Conservation (phyloP, 2,888 invertebrate species). For the Amblyteles armatorius region DNA sequence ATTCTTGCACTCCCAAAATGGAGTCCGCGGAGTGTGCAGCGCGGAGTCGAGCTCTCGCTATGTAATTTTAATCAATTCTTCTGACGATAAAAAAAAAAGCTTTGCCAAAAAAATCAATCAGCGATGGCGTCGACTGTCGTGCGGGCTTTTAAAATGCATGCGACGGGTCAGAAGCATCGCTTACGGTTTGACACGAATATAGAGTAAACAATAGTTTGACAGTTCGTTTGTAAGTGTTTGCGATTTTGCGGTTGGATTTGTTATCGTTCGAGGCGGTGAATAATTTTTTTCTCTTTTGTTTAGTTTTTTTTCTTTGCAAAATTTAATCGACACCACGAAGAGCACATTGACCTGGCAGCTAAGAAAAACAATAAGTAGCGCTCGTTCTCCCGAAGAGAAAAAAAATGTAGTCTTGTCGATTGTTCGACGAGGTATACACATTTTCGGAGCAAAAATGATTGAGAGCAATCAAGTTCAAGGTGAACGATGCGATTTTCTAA, state of each 20-base stretch:
- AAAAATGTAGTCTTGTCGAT: neutral
- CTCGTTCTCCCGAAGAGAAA: neutral
- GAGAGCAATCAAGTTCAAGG: conserved; percentile 37
- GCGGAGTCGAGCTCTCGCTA: conserved; percentile 47
- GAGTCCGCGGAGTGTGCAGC: conserved; percentile 56
- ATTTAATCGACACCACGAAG: neutral
- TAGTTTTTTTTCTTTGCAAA: neutral
- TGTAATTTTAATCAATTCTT: conserved; percentile 34
- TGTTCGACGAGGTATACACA: neutral
- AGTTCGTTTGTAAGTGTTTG: neutral
- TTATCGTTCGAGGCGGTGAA: conserved; percentile 3
- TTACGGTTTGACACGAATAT: neutral
- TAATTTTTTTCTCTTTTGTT: neutral
- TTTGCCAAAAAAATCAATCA: neutral
- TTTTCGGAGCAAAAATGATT: conserved; percentile 38
- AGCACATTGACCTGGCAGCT: neutral
- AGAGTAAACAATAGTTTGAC: conserved; percentile 20
- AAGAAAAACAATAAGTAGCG: neutral
- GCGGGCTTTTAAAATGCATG: neutral
- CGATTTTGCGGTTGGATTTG: conserved; percentile 3
- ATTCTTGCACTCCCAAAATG: conserved; percentile 65
- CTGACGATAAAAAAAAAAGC: conserved; percentile 9
- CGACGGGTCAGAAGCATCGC: neutral
- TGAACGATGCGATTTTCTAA: conserved; percentile 39
- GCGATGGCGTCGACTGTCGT: conserved; percentile 2